Percentiles rank a stretch among this genome's conserved stretches.
phyloP scores from a whole-genome alignment of 2,797 vertebrate species.

The Dromococcyx pavoninus region DNA sequence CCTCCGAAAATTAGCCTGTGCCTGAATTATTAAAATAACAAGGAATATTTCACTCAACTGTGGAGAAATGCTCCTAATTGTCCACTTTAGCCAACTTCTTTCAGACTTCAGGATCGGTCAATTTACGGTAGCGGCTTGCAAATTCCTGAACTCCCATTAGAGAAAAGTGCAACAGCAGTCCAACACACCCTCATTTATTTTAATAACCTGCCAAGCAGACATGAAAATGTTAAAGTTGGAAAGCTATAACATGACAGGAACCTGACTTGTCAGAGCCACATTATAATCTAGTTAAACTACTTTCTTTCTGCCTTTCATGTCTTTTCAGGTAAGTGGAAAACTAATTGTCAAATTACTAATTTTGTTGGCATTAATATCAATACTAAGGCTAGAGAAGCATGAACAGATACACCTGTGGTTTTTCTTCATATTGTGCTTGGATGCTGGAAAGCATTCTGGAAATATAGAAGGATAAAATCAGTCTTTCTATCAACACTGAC shows the following conservation, averaged over 20 bases:
- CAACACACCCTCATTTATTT: slow-evolving; percentile 97
- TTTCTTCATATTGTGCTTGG: slow-evolving; percentile 23
- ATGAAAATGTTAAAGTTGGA: slow-evolving; percentile 96
- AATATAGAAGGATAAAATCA: slow-evolving; percentile 9
- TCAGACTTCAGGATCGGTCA: slow-evolving; percentile 90
- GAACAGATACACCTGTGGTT: slow-evolving; percentile 30
- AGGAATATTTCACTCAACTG: slow-evolving; percentile 94
- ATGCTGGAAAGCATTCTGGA: slow-evolving; percentile 24
- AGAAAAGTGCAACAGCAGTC: slow-evolving; percentile 82
- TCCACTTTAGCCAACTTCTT: slow-evolving; percentile 94
- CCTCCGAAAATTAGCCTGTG: slow-evolving; percentile 91
- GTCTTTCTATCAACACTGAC: background rate
- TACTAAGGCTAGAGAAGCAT: slow-evolving; percentile 60
- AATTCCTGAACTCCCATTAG: slow-evolving; percentile 91
- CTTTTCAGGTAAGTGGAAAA: slow-evolving; percentile 80
- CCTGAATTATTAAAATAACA: slow-evolving; percentile 99
- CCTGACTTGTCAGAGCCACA: slow-evolving; percentile 89
- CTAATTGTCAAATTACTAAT: slow-evolving; percentile 88
- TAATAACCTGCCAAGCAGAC: slow-evolving; percentile 98
- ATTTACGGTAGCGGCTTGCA: slow-evolving; percentile 85
- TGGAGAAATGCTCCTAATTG: slow-evolving; percentile 93
- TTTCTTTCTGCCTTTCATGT: slow-evolving; percentile 80
- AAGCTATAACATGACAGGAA: slow-evolving; percentile 91
- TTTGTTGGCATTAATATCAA: slow-evolving; percentile 83
- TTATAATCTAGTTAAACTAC: slow-evolving; percentile 88